Percentiles rank a stretch among this genome's conserved stretches.
These are phyloP conservation scores for Phrynosoma blainvillii DNA, from an alignment of 2,113 vertebrate genomes.

Conservation along the genomic window DNA sequence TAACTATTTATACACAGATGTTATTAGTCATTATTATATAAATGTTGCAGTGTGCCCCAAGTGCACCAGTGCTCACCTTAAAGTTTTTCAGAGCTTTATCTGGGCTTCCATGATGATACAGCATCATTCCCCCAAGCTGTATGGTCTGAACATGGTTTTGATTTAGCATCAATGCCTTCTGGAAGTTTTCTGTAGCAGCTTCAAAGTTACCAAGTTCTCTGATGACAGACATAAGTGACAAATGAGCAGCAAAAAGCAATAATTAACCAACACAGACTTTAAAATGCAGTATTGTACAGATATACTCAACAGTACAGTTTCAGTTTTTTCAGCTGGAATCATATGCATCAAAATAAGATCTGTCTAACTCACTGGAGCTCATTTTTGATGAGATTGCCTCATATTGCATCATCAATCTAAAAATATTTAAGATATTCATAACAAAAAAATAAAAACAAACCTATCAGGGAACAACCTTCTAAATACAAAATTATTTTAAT, in stretches of 20 bases:
- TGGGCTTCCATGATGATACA: constrained; percentile 95
- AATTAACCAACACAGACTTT: background rate
- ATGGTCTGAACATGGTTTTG: constrained; percentile 97
- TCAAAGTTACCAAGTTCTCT: constrained; percentile 97
- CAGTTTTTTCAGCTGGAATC: too few species aligned
- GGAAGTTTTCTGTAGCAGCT: constrained; percentile 95
- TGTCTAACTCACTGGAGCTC: background rate
- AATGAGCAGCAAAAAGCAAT: background rate
- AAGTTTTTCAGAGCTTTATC: constrained; percentile 95
- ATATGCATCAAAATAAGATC: background rate
- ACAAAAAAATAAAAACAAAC: background rate
- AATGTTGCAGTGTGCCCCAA: background rate
- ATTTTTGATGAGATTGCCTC: background rate
- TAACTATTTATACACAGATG: background rate
- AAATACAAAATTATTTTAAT: background rate
- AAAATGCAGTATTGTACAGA: constrained; percentile 6
- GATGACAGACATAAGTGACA: constrained; percentile 8
- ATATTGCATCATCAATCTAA: background rate
- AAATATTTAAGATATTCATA: background rate
- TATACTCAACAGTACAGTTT: too few species aligned
- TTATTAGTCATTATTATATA: background rate
- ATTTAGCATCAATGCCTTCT: constrained; percentile 94
- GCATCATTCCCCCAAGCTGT: constrained; percentile 95
- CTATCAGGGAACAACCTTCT: background rate
- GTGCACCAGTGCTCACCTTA: constrained; percentile 79